Base-by-base conservation (phyloP, 1,140 invertebrate genomes). In the Hestina assimilis region DNA sequence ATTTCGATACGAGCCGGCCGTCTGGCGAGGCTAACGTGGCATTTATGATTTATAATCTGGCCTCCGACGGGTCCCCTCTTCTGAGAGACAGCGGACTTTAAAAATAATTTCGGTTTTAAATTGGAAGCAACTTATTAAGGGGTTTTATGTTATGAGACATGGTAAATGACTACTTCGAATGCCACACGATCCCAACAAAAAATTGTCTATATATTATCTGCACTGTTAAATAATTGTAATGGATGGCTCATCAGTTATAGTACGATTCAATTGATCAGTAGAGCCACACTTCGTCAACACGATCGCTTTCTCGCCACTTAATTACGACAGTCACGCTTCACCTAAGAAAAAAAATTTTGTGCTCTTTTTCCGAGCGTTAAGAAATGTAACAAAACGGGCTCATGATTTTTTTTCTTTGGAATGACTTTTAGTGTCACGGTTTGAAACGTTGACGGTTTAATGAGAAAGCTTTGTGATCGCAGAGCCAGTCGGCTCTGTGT, bases 21-120 rank as follows among this genome's bases (percentile, higher is more conserved):
- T 65, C 76, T 67, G 66, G 65, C 66, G 54, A 56, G 63, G 56
- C 71, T 79, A 75, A 83, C 80, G 75, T 83, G 81, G 78, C 83
- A 77, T 76, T 79, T 84, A 82, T 87, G 83, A 84, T 87, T 87
- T 87, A 87, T 83, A 83, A 83, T 80, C 76, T 73, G 75, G 79
- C 66, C 78, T 67, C 63, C 77, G 81, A 76, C 79, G 73, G 71
- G 74, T 79, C 75, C 63, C 63, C 74, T 71, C 66, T 72, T 72
- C 78, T 73, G 71, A 76, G 72, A 81, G 78, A 83, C 75, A 80
- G 78, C 72, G 66, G 68, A 29, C 68, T 75, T n/a, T 70, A 69
- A 72, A 79, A 84, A 84, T 83, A 81, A 78, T 84, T 84, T 84
- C 65, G 69, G 76, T 73, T 82, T 83, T 79, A 82, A 84, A 83